Percentiles rank a stretch among this genome's conserved stretches.
Conservation (phyloP, 2,888 invertebrate species). For the Gnatocerus cornutus region DNA sequence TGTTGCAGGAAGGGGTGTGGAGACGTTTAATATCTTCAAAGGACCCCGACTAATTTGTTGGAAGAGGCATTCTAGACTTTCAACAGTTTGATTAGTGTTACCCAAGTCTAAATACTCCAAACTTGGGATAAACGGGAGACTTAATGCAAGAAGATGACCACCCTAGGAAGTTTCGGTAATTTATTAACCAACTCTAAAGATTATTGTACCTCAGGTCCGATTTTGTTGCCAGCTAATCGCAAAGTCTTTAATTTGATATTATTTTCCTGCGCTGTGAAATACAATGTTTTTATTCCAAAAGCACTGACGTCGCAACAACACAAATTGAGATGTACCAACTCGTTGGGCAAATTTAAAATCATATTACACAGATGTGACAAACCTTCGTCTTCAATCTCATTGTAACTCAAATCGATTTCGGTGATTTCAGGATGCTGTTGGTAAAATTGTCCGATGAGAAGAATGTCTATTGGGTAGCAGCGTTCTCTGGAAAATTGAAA, state of each 20-base stretch:
- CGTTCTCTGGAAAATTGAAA: constrained; percentile 65
- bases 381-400: constrained; percentile 74
- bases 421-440: constrained; percentile 71
- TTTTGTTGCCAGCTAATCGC: constrained; percentile 75
- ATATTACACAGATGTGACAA: constrained; percentile 71
- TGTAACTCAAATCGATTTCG: constrained; percentile 74
- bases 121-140: constrained; percentile 71
- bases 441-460: constrained; percentile 72
- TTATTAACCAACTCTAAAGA: not conserved
- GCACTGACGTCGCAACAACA: constrained; percentile 74
- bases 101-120: constrained; percentile 75
- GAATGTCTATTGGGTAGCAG: constrained; percentile 72
- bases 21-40: constrained; percentile 69
- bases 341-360: constrained; percentile 71
- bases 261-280: constrained; percentile 50
- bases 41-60: constrained; percentile 69
- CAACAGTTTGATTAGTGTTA: constrained; percentile 74
- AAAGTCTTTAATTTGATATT: constrained; percentile 73
- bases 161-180: constrained; percentile 63
- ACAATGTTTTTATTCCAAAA: constrained; percentile 66
- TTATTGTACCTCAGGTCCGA: constrained; percentile 71
- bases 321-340: constrained; percentile 73
- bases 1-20: constrained; percentile 66
- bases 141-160: constrained; percentile 72
- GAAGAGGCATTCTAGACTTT: constrained; percentile 74